Evolutionary conservation across 92 coral and sea anemone genomes (phyloP).

Genomic region (Parazoanthus atlanticus): DNA sequence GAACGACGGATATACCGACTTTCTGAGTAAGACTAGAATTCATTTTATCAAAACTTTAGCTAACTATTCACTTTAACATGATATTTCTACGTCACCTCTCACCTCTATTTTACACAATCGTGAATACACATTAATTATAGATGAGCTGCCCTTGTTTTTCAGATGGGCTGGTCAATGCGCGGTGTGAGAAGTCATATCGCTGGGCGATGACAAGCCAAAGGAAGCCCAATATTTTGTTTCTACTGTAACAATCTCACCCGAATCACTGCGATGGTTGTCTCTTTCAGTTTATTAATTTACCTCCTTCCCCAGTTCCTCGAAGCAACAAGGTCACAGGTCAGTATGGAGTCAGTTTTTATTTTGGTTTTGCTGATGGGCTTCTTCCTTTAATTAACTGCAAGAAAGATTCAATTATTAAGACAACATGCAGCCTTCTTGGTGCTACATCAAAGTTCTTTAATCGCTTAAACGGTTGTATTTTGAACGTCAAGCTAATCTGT

Average conservation of each 20-base stretch:
- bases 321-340: background rate
- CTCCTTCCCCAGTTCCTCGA: background rate
- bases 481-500: background rate
- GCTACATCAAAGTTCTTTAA: too few species aligned
- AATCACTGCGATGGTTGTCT: background rate
- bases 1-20: background rate
- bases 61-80: background rate
- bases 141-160: background rate
- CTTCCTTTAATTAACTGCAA: too few species aligned
- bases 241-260: background rate
- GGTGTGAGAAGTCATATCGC: background rate
- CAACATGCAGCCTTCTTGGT: background rate
- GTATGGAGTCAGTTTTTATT: background rate
- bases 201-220: background rate
- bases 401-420: too few species aligned
- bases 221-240: background rate
- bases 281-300: background rate
- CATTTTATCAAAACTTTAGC: background rate
- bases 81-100: too few species aligned
- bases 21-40: background rate
- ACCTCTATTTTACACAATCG: background rate
- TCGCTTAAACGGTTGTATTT: background rate
- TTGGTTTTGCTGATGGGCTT: background rate
- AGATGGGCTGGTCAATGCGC: background rate
- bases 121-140: slow-evolving; percentile 5